These are phyloP conservation scores for Talpa occidentalis DNA, from an alignment of 2,113 vertebrate species.

Conservation along the genomic window DNA sequence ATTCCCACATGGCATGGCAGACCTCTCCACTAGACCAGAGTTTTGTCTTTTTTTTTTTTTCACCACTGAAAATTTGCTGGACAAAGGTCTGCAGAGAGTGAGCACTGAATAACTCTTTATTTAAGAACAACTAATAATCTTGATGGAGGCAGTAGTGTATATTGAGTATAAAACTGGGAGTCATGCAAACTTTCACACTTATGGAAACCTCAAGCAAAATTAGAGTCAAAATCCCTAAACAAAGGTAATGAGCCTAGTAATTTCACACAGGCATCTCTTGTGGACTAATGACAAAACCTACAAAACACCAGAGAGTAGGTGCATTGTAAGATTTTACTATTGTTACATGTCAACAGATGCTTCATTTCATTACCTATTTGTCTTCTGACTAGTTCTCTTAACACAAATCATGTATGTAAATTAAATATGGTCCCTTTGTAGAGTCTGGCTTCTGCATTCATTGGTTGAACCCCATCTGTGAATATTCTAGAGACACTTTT, in stretches of 20 bases:
- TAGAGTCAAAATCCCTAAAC: neutral
- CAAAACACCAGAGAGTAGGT: neutral
- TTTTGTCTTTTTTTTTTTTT: neutral
- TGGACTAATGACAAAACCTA: neutral
- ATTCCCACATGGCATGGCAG: too few relatives aligned
- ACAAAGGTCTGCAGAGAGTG: neutral
- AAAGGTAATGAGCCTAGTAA: neutral
- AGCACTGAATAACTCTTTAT: neutral
- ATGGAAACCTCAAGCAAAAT: neutral
- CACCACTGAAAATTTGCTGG: neutral
- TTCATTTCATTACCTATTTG: neutral
- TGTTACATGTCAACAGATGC: neutral
- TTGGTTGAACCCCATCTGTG: neutral
- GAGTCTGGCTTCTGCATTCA: neutral
- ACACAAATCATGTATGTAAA: neutral
- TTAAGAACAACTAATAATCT: neutral
- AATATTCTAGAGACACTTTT: constrained; percentile 30
- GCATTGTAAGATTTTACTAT: neutral
- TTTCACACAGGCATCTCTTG: neutral
- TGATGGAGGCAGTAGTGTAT: neutral
- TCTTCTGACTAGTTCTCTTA: constrained; percentile 42
- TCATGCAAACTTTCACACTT: constrained; percentile 2
- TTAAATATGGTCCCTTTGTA: neutral
- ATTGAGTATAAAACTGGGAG: neutral
- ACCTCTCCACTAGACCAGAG: neutral